phyloP scores from a whole-genome alignment of 2,113 vertebrate genomes.

The Siniperca chuatsi region DNA sequence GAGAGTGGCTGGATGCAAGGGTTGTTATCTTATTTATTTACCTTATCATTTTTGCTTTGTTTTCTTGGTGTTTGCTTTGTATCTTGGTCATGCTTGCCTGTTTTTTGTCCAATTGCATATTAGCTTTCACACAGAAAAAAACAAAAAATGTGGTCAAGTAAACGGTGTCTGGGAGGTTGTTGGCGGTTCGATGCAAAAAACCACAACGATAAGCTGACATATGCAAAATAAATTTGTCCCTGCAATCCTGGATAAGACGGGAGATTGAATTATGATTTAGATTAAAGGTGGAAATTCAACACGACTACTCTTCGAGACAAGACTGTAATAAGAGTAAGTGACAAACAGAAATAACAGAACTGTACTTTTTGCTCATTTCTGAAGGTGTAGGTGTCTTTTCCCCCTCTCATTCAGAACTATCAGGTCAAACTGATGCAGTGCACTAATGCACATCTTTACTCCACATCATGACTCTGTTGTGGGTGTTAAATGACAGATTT shows the following conservation, averaged over 20 bases:
- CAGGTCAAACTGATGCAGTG: neutral
- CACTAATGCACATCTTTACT: neutral
- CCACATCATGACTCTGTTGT: neutral
- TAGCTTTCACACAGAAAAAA: neutral
- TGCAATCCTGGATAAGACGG: neutral
- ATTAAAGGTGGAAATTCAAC: neutral
- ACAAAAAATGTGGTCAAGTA: conserved; percentile 24
- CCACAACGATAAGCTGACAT: neutral
- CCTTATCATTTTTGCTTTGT: neutral
- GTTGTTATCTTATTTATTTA: neutral
- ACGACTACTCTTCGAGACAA: neutral
- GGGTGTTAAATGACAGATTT: neutral
- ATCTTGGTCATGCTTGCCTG: neutral
- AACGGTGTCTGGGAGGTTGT: neutral
- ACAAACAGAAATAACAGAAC: neutral
- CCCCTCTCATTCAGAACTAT: neutral
- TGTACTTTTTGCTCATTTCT: neutral
- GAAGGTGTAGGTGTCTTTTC: neutral
- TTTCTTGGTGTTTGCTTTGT: neutral
- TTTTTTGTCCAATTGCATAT: neutral
- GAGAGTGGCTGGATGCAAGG: neutral
- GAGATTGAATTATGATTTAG: neutral
- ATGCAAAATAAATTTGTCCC: neutral
- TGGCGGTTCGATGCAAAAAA: neutral
- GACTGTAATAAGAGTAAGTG: neutral